Conservation (phyloP, 2,113 vertebrate genomes). For the Odontophorus gujanensis region DNA sequence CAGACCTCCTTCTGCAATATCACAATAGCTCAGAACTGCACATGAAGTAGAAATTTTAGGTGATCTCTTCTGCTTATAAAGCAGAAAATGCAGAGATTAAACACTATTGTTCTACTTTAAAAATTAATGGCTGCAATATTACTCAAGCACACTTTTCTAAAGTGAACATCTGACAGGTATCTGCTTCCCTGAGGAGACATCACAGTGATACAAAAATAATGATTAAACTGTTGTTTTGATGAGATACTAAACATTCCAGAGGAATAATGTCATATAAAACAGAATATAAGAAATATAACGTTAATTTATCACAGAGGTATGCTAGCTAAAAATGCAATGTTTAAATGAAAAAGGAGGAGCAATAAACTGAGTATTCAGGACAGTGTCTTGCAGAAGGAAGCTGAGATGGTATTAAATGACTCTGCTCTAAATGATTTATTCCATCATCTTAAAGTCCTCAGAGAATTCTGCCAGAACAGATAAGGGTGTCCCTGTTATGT, state of each 20-base stretch:
- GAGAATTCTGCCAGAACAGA: neutral
- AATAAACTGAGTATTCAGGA: neutral
- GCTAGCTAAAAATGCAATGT: neutral
- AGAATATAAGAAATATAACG: neutral
- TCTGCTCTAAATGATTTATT: neutral
- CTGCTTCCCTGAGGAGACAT: neutral
- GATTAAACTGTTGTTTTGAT: conserved; percentile 50
- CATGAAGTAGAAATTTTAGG: neutral
- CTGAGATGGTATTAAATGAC: neutral
- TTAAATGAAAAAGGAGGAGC: neutral
- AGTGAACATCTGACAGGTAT: neutral
- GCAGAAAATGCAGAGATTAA: conserved; percentile 21
- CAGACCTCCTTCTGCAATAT: neutral
- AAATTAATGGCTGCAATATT: conserved; percentile 40
- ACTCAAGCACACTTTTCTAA: neutral
- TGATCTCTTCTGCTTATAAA: conserved; percentile 12
- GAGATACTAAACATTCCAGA: neutral
- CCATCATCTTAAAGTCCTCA: neutral
- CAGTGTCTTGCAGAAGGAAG: neutral
- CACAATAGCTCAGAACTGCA: neutral
- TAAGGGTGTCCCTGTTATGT: neutral
- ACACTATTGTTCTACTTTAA: neutral
- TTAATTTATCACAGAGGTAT: neutral
- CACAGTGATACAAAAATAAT: neutral
- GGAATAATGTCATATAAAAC: neutral